Percentiles rank a stretch among this genome's conserved stretches.
Evolutionary conservation across 2,888 invertebrate genomes (phyloP).

Genomic region (Andrena fulva): DNA sequence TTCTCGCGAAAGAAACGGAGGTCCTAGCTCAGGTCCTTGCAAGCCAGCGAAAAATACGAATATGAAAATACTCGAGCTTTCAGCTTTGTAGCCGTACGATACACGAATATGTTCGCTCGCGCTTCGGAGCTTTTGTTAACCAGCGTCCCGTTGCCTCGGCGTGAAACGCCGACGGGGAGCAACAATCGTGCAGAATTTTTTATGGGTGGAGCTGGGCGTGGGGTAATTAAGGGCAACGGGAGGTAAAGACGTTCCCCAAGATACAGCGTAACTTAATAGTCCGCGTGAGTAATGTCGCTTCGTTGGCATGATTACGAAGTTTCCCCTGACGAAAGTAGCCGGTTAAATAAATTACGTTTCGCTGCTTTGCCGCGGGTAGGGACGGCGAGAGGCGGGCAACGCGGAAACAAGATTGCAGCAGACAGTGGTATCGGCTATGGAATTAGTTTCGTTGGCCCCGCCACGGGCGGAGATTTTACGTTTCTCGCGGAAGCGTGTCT

Average conservation of each 20-base stretch:
- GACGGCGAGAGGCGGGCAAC: conserved; percentile 24
- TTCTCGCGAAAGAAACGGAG: neutral
- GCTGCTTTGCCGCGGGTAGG: conserved; percentile 40
- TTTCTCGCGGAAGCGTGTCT: conserved; percentile 52
- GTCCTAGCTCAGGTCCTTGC: neutral
- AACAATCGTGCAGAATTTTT: conserved; percentile 5
- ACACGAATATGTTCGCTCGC: neutral
- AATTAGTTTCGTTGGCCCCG: conserved; percentile 64
- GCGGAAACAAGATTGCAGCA: conserved; percentile 52
- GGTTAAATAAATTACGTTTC: conserved; percentile 67
- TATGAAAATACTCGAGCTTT: neutral
- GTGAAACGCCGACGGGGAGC: neutral
- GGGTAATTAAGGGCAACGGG: conserved; percentile 29
- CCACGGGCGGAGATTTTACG: conserved; percentile 60
- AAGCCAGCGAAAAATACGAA: neutral
- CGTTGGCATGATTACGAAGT: conserved; percentile 32
- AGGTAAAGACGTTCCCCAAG: conserved; percentile 30
- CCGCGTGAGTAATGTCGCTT: conserved; percentile 29
- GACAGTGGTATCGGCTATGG: conserved; percentile 48
- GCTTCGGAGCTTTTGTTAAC: neutral
- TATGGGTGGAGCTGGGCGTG: neutral
- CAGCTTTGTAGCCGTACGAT: neutral
- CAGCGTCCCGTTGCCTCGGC: neutral
- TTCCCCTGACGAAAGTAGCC: conserved; percentile 34
- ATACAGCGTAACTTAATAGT: conserved; percentile 12